These are phyloP conservation scores for Crotalus horridus DNA, from an alignment of 2,113 vertebrate genomes.

Conservation along the genomic window DNA sequence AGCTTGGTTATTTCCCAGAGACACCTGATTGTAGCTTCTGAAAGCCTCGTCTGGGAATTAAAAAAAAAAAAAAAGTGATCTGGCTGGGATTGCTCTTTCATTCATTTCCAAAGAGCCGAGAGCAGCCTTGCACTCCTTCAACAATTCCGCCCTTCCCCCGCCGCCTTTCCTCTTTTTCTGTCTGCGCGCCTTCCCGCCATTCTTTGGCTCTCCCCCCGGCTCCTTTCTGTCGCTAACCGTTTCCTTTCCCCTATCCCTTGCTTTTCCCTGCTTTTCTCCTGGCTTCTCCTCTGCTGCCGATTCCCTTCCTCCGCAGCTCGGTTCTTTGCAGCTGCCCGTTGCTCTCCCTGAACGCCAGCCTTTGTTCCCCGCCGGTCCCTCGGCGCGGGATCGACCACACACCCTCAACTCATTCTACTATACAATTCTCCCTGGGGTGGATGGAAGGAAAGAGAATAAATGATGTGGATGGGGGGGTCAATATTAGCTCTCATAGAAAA, in stretches of 20 bases:
- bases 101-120: neutral
- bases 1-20: neutral
- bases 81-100: neutral
- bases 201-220: neutral
- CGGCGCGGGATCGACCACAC: neutral
- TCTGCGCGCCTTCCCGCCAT: neutral
- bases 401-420: neutral
- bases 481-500: neutral
- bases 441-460: neutral
- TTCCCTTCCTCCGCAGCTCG: neutral
- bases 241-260: neutral
- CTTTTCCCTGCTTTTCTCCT: neutral
- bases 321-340: neutral
- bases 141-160: neutral
- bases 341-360: neutral
- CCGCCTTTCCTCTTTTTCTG: neutral
- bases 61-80: neutral
- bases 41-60: neutral
- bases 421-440: neutral
- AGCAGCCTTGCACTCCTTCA: neutral
- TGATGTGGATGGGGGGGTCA: neutral
- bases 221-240: neutral
- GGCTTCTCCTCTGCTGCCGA: neutral
- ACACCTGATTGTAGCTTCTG: neutral
- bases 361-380: neutral